Base-by-base conservation (phyloP, 2,888 invertebrate genomes). In the Athalia cordata region DNA sequence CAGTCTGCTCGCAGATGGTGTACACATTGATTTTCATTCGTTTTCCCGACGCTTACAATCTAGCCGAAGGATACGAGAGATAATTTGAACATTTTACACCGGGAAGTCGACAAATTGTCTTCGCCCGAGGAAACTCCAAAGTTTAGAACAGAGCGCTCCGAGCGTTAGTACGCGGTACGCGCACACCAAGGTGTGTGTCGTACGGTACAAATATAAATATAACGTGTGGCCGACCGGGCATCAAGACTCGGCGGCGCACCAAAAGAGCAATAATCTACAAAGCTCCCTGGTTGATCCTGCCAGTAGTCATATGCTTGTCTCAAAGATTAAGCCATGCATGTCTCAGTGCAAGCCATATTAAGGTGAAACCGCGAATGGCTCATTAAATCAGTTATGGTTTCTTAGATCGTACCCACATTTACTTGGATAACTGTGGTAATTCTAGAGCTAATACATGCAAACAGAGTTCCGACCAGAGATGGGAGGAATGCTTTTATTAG, bases 241-340 rank as follows among this genome's bases (percentile, higher is more conserved):
- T 4, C n/a, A 7, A 15, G 13, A 0, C 49, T 15, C 49, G 67
- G 15, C 67, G 67, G 50, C 50, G 29, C 29, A 29, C 29, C 1
- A 29, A 29, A 29, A 29, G 29, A 29, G 29, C 29, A 29, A 29
- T 29, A 29, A 29, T 29, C 29, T 1, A 29, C 29, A 29, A 2
- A 29, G 29, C 29, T 29, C 29, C 29, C 29, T 29, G 29, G 92
- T 92, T 92, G 92, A 92, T 92, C 91, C 92, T 93, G 92, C 92
- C 92, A 92, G 92, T 91, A 91, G 91, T 92, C 91, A 93, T 93
- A 93, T 93, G 93, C 92, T 93, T 92, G 92, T 93, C 92, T 93
- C 93, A 93, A 93, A 93, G 92, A 92, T 92, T 93, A 92, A 93
- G 92, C 92, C 93, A 93, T 93, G 93, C 93, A 93, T 92, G 93